phyloP scores from a whole-genome alignment of 1,140 invertebrate species.

The Maniola jurtina region DNA sequence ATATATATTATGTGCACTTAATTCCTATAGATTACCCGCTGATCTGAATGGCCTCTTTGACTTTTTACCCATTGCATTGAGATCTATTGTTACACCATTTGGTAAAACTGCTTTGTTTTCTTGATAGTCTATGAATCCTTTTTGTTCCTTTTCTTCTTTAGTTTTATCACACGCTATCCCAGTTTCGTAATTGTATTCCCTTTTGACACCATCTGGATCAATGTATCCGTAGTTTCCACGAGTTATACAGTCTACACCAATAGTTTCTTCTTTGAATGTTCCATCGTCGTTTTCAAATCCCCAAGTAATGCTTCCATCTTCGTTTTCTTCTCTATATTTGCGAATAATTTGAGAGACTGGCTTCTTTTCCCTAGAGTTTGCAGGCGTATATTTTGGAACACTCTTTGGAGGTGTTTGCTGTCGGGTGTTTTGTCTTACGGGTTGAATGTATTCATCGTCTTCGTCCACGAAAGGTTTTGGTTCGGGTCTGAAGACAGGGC shows the following conservation, averaged over 20 bases:
- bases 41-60: constrained; percentile 81
- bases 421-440: constrained; percentile 66
- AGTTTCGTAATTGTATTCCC: constrained; percentile 86
- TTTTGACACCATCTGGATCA: constrained; percentile 87
- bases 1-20: constrained; percentile 56
- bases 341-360: constrained; percentile 86
- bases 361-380: constrained; percentile 78
- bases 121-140: constrained; percentile 85
- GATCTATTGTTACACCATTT: constrained; percentile 84
- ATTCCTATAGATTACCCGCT: constrained; percentile 57
- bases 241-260: constrained; percentile 89
- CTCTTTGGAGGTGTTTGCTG: constrained; percentile 69
- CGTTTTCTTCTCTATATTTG: constrained; percentile 88
- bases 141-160: constrained; percentile 80
- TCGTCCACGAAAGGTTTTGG: constrained; percentile 67
- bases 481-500: constrained; percentile 71
- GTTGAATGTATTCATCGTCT: constrained; percentile 64
- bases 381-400: constrained; percentile 57
- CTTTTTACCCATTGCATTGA: constrained; percentile 84
- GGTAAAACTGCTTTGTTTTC: constrained; percentile 85
- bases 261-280: constrained; percentile 89
- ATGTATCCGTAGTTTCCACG: constrained; percentile 90
- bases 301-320: constrained; percentile 91
- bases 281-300: constrained; percentile 92
- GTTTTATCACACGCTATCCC: constrained; percentile 84